A percentile compares a stretch with the other conserved stretches of the same genome.
These are phyloP conservation scores for Porites cylindrica DNA, from an alignment of 92 coral and sea anemone genomes.

Conservation along the genomic window DNA sequence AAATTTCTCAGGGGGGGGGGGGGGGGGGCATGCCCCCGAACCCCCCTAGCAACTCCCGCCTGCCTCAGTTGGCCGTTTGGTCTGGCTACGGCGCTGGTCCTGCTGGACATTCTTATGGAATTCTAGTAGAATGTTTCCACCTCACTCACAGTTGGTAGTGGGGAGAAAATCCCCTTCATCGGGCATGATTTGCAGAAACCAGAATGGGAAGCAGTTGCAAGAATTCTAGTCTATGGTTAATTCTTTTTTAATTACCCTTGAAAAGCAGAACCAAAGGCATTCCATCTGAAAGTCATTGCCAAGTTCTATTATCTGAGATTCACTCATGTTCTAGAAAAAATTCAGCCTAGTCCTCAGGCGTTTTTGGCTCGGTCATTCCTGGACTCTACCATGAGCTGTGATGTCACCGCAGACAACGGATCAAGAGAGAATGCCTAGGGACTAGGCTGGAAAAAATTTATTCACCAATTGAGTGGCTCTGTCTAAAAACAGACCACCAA, in stretches of 20 bases:
- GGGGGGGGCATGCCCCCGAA: too few species aligned
- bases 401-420: too few species aligned
- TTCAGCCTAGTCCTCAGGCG: too few species aligned
- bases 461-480: conserved; percentile 72
- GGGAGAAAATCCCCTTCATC: conserved; percentile 58
- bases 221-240: conserved; percentile 59
- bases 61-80: too few species aligned
- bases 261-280: conserved; percentile 6
- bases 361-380: too few species aligned
- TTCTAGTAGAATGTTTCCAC: conserved; percentile 56
- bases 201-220: conserved; percentile 65
- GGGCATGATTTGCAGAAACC: conserved; percentile 63
- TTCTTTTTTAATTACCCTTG: conserved; percentile 59
- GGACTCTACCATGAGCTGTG: too few species aligned
- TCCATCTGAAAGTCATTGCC: conserved; percentile 42
- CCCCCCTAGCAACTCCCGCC: too few species aligned
- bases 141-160: conserved; percentile 41
- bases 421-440: too few species aligned
- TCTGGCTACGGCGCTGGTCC: background rate
- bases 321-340: conserved; percentile 57
- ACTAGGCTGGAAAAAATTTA: background rate
- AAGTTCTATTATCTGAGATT: conserved; percentile 52
- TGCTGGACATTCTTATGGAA: conserved; percentile 51
- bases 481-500: conserved; percentile 62
- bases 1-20: too few species aligned